Percentiles rank a stretch among this genome's conserved stretches.
These are phyloP conservation scores for Ormyrus rosae DNA, from an alignment of 2,888 invertebrate genomes.

Conservation along the genomic window DNA sequence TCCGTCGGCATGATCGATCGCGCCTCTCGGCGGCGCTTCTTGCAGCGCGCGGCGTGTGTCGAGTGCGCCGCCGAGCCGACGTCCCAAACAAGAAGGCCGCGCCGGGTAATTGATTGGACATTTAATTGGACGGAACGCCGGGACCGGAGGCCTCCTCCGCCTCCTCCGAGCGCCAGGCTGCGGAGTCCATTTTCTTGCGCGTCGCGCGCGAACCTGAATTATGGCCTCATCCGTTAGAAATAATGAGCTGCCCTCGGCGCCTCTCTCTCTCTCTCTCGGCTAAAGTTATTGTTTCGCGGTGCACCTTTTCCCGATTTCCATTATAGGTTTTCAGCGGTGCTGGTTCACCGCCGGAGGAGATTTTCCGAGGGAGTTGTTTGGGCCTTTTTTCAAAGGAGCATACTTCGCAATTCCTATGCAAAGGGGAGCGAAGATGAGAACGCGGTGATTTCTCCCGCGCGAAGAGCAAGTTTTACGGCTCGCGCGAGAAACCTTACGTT, in stretches of 20 bases:
- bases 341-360: neutral
- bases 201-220: constrained; percentile 69
- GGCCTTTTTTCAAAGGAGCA: neutral
- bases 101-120: constrained; percentile 66
- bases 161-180: constrained; percentile 48
- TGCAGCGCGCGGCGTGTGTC: neutral
- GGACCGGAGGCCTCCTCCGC: constrained; percentile 32
- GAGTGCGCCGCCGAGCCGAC: neutral
- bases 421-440: constrained; percentile 31
- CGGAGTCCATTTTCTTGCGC: constrained; percentile 71
- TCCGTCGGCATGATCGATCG: constrained; percentile 26
- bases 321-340: constrained; percentile 20
- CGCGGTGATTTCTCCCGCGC: constrained; percentile 10
- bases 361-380: neutral
- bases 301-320: constrained; percentile 26
- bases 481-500: neutral
- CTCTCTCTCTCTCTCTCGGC: neutral
- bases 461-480: constrained; percentile 14
- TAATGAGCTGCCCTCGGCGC: constrained; percentile 65
- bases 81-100: constrained; percentile 25
- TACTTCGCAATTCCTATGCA: constrained; percentile 36
- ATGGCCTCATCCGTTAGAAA: constrained; percentile 73
- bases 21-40: neutral
- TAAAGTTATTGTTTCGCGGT: too few species aligned
- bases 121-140: constrained; percentile 67